Conservation (phyloP, 2,797 vertebrate species). For the Acanthornis magna region DNA sequence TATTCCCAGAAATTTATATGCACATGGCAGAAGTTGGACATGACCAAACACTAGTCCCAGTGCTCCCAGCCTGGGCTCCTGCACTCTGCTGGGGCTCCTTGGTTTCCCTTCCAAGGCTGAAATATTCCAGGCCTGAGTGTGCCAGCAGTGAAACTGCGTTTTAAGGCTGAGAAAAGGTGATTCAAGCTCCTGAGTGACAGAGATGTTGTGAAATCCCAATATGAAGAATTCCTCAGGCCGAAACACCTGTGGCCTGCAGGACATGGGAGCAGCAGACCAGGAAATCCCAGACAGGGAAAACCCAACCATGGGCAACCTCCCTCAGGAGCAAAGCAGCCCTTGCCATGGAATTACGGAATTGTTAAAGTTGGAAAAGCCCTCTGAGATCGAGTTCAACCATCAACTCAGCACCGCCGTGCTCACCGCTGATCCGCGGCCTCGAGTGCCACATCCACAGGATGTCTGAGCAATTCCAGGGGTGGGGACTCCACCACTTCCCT, state of each 20-base stretch:
- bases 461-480: not conserved
- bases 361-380: not conserved
- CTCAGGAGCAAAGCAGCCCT: not conserved
- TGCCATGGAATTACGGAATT: not conserved
- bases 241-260: not conserved
- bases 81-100: not conserved
- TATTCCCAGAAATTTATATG: not conserved
- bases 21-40: fast-evolving
- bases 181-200: not conserved
- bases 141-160: not conserved
- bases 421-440: fast-evolving
- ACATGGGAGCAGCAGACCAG: not conserved
- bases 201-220: not conserved
- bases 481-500: not conserved
- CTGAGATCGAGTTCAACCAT: fast-evolving
- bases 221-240: fast-evolving
- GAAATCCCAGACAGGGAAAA: not conserved
- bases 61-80: not conserved
- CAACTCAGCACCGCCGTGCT: fast-evolving
- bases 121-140: not conserved
- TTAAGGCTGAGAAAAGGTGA: not conserved
- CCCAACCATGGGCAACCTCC: fast-evolving
- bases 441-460: not conserved
- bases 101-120: not conserved
- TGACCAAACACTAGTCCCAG: fast-evolving